phyloP scores from a whole-genome alignment of 2,888 invertebrate genomes.

The Druceiella hillmani region DNA sequence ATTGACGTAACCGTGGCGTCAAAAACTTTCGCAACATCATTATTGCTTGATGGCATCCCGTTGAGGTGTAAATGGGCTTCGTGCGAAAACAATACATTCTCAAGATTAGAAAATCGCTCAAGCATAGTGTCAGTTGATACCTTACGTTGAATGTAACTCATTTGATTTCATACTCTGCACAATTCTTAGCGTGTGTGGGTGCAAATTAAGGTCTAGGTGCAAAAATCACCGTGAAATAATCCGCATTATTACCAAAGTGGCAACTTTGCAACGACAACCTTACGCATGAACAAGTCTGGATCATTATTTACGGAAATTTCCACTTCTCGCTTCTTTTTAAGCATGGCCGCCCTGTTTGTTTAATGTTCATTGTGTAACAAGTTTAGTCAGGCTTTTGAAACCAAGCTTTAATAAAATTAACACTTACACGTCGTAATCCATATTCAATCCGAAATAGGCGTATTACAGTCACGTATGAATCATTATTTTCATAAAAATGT shows the following conservation, averaged over 20 bases:
- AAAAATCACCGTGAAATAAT: background rate
- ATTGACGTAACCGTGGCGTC: background rate
- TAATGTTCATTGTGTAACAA: background rate
- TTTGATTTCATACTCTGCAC: background rate
- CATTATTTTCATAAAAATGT: background rate
- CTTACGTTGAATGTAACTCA: background rate
- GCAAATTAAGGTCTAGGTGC: background rate
- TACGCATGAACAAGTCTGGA: background rate
- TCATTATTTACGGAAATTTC: background rate
- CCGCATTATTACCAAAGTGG: background rate
- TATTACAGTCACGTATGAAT: background rate
- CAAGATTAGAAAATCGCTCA: background rate
- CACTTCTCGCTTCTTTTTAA: background rate
- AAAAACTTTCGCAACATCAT: background rate
- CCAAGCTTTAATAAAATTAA: background rate
- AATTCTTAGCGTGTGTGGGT: background rate
- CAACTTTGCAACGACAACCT: too few relatives aligned
- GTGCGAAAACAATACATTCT: background rate
- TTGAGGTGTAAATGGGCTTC: background rate
- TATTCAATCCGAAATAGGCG: background rate
- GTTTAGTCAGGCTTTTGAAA: background rate
- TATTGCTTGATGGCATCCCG: background rate
- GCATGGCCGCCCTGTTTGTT: background rate
- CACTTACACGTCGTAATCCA: too few relatives aligned
- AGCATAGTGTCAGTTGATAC: background rate